Base-by-base conservation (phyloP, 2,113 vertebrate species). In the Bucco capensis region DNA sequence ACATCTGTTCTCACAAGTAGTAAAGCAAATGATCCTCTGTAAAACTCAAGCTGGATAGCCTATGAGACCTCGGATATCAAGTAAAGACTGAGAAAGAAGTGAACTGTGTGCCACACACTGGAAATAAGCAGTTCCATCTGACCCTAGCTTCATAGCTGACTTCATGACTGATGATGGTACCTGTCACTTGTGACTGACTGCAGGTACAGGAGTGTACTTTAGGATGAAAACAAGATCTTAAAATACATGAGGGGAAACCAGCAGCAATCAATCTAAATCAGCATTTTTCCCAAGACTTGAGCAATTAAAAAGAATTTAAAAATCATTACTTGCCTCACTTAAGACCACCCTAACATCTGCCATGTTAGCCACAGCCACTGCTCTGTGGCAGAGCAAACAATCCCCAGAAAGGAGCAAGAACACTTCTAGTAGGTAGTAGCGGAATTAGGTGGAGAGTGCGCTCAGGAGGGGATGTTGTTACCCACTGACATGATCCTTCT, bases 151-250 rank as follows among this genome's bases (percentile, higher is more conserved):
- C 54, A 19, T 33, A 50, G 71, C 56, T 62, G 84, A 21, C 64
- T 42, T 42, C 27, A 14, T 64, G 89, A 85, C 62, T 76, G 89
- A 91, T 76, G 89, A 91, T 94, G 67, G 50, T 27, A 3, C 37
- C 89, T 76, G 85, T 92, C 88, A 77, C 67, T 22, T 2, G 42
- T 56, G 47, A 67, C 69, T 35, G 60, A 47, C 91, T 80, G 65
- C 33, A 33, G 57, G 23, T 35, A 28, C 78, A 31, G 56, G 27
- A 47, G 31, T 1, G 25, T 33, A 8, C 61, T 82, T 78, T 0
- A 57, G 71, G 28, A 54, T 69, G 77, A 76, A 93, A 94, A 83
- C 49, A 83, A 50, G 13, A 66, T 54, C 46, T 79, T 75, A 61
- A 67, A 90, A 65, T 24, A 54, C 83, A 49, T 0, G 0, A 31